Evolutionary conservation across 2,888 invertebrate species (phyloP), one percentile per base, ranked within the genome.

Genomic region (Proisotoma minuta): DNA sequence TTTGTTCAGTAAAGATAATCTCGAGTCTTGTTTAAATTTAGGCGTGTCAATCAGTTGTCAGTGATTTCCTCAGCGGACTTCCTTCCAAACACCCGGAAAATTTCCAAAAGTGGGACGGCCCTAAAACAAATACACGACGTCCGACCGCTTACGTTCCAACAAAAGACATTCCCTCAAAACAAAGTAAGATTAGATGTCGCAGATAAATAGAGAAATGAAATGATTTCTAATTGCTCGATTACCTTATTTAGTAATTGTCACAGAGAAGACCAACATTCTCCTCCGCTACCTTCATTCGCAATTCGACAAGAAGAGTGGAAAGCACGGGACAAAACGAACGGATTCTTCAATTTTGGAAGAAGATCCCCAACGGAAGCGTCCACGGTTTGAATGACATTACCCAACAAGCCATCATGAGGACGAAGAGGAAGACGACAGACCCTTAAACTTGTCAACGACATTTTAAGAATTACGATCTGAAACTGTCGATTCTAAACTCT

Each of bases 221-320:
- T 43, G 15, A 18, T 43, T 15, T 29, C 26, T 29, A 53, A 29
- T 26, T 24, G 5, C 12, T 40, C 40, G 5, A 39, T 27, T 5
- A 75, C 74, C 69, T 57, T 75, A 84, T 87, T 68, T 82, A 89
- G 91, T 94, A 74, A 96, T 96, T 77, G 94, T 94, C 48, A 92
- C 94, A 76, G 96, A 96, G 79, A 95, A 93, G 80, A 91, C 93
- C 52, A 94, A 93, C 77, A 94, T 96, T 75, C 82, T 96, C 63
- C 80, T 96, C 75, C 86, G 95, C 80, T 96, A 93, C 79, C 83
- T 96, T 69, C 94, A 95, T 75, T 92, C 94, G 76, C 92, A 93
- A 79, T 95, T 93, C 91, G 94, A 95, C 77, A 94, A 92, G 81
- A 91, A 91, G 84, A 49, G 28, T 23, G 63, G 54, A 28, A 67